phyloP scores from a whole-genome alignment of 2,888 invertebrate species.

The Dryadula phaetusa region DNA sequence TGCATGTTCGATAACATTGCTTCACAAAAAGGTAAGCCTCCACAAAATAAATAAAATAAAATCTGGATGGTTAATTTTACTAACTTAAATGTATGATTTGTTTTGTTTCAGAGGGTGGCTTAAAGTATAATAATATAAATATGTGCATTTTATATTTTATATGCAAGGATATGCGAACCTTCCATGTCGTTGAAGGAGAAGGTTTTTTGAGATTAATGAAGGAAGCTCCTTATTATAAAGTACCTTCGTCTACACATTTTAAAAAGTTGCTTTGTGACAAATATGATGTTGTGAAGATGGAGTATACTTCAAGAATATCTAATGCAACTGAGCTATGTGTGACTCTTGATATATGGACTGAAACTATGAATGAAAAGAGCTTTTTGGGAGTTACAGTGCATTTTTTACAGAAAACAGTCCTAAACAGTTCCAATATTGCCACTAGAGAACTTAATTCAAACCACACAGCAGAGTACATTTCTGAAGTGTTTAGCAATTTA shows the following conservation, averaged over 20 bases:
- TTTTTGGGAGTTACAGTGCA: no score
- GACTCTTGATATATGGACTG: slow-evolving; percentile 2
- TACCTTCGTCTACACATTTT: not conserved
- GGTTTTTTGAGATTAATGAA: not conserved
- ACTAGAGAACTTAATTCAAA: no score
- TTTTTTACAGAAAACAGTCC: no score
- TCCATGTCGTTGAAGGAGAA: not conserved
- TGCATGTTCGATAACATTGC: not conserved
- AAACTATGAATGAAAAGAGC: no score
- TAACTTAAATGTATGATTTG: not conserved
- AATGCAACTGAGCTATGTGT: not conserved
- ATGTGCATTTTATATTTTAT: not conserved
- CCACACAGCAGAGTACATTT: no score
- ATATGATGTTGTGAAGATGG: not conserved
- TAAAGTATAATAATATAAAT: not conserved
- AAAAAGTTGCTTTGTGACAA: not conserved
- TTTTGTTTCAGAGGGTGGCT: not conserved
- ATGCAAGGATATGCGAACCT: not conserved
- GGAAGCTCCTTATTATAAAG: not conserved
- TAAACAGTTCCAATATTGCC: no score
- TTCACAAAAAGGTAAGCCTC: not conserved
- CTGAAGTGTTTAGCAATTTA: no score
- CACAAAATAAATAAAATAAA: not conserved
- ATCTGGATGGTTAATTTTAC: not conserved
- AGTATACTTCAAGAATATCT: not conserved